Conservation (phyloP, 1,140 invertebrate species). For the Colletes latitarsis region DNA sequence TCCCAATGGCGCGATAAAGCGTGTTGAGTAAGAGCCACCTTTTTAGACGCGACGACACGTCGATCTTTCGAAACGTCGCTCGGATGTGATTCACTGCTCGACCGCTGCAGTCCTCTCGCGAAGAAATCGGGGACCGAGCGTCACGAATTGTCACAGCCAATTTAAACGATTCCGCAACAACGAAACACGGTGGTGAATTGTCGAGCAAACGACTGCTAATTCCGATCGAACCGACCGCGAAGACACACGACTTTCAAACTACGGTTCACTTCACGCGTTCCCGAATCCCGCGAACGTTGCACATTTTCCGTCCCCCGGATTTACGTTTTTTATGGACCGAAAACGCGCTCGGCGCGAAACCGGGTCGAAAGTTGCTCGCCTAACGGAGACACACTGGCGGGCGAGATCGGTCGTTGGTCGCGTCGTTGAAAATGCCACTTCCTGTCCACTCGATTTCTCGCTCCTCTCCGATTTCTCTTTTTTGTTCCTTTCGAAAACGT, state of each 20-base stretch:
- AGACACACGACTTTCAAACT: neutral
- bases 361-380: slow-evolving; percentile 5
- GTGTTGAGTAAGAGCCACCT: slow-evolving; percentile 48
- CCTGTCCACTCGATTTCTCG: slow-evolving; percentile 28
- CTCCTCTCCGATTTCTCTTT: slow-evolving; percentile 32
- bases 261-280: neutral
- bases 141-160: slow-evolving; percentile 40
- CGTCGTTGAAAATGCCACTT: slow-evolving; percentile 33
- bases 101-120: slow-evolving; percentile 4
- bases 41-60: slow-evolving; percentile 46
- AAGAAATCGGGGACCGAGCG: slow-evolving; percentile 5
- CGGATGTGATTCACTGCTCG: slow-evolving; percentile 27
- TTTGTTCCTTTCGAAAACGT: slow-evolving; percentile 17
- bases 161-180: slow-evolving; percentile 3
- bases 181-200: neutral
- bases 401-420: slow-evolving; percentile 5
- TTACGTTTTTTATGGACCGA: neutral
- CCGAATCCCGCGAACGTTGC: neutral
- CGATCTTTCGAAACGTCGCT: slow-evolving; percentile 52
- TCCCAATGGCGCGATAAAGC: slow-evolving; percentile 47
- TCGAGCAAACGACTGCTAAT: neutral
- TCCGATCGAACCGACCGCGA: neutral
- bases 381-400: slow-evolving; percentile 9
- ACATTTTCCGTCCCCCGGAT: neutral
- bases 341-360: neutral